Base-by-base conservation (phyloP, 2,888 invertebrate species). In the Cataglyphis livida region DNA sequence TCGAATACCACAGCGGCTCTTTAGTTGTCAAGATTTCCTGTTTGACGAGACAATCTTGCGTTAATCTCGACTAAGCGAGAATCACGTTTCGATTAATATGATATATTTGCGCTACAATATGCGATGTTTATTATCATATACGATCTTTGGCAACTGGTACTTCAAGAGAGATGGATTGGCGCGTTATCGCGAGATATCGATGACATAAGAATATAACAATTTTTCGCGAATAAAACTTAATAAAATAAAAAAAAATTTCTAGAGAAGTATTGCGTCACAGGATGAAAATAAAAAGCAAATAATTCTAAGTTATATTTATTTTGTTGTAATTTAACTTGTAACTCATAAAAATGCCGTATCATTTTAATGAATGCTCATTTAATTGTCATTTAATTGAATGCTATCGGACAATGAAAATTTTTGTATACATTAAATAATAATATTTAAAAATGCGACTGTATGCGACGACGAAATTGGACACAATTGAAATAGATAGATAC, bases 101-200 rank as follows among this genome's bases (percentile, higher is more conserved):
- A 51, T 15, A 35, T 18, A 25, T 38, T 38, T 5, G 48, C n/a
- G 12, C 9, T 35, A 25, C 12, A 54, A 38, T 59, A 28, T 38
- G 6, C 41, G 54, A 32, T 68, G 32, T 61, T 61, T 35, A 68
- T 28, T 48, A 12, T n/a, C 61, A 32, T 59, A 57, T 12, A 59
- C 35, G 76, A 79, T 38, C 78, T 81, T 87, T 85, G 81, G 88
- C 88, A 87, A n/a, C 3, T 7, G 15, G 59, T 64, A 82, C 73
- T 87, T 87, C 83, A 64, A 85, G 68, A 70, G 83, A 83, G 74
- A 25, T 57, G 65, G 35, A 65, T 74, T 57, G 48, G 44, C 73
- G 44, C 44, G 83, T 41, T 41, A 25, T 41, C 15, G 25, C 12
- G 71, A 57, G 28, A 28, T 28, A 28, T 28, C 28, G 28, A 28